Base-by-base conservation (phyloP, 2,888 invertebrate species). In the Bibio marci region DNA sequence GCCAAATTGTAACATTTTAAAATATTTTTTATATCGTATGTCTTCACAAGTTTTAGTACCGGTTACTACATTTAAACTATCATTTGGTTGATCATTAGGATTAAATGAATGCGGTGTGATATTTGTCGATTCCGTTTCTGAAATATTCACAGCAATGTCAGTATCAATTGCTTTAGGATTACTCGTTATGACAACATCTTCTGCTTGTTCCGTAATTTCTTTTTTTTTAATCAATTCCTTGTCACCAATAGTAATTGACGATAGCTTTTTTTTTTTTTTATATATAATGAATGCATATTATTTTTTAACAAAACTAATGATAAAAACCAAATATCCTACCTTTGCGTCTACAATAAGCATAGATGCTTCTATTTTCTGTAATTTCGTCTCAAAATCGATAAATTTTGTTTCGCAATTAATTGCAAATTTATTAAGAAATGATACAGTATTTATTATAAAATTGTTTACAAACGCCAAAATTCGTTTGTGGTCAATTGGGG, bases 401-500 rank as follows among this genome's bases (percentile, higher is more conserved):
- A 94, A 65, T 54, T 79, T 83, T 30, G 78, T 74, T 63, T 94
- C 92, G 62, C 92, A 92, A 41, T 78, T 74, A 46, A 76, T 66
- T 30, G 83, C 73, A 56, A 94, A 92, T 54, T 80, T 77, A 57
- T 94, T 92, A 14, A 94, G 65, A 57, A 88, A 90, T 30, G 80
- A 75, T 12, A 85, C 81, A 17, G 88, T 88, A 46, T 78, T 82
- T 43, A 79, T 71, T 19, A 91, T 69, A 60, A 91, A 94, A 59
- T 92, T 83, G 62, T 94, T 94, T 19, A 94, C 73, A 59, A 92
- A 92, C 2, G 90, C 85, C 40, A 92, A 68, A 31, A 81, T 80
- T 47, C 88, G 70, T 61, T 92, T 91, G 57, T 90, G 90, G 56
- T 90, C 85, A 44, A 94, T 73, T 1, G 91, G 79, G 47, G 81